Base-by-base conservation (phyloP, 23 tunicate genomes). In the Ascidia mentula region DNA sequence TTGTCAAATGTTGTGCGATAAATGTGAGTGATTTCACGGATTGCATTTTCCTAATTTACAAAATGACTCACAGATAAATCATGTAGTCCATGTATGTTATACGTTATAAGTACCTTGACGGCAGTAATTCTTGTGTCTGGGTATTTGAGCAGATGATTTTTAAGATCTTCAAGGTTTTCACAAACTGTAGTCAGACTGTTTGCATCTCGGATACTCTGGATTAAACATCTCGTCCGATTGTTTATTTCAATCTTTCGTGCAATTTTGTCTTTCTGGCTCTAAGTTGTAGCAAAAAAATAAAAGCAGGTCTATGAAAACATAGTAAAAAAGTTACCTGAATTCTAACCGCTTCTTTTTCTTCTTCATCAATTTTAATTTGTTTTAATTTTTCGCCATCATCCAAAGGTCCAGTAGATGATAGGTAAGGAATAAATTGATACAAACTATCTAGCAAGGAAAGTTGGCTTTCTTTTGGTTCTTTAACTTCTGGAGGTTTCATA, bases 71-170 rank as follows among this genome's bases (percentile, higher is more conserved):
- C 45, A 42, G 80, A 12, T 77, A 9, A 26, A 53, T 1, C 22
- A 42, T 15, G 15, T 9, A 34, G 33, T n/a, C n/a, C n/a, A n/a
- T n/a, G n/a, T n/a, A n/a, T 18, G 22, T 24, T 69, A 12, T 69
- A 24, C 30, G 13, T 24, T 17, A 69, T 69, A 12, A 20, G 17
- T 37, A 93, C 98, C 84, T 93, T 93, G 0, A 81, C 80, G 5
- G 98, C 98, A 40, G 98, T 84, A 36, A 93, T 93, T 40, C 98
- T 85, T 30, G 98, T 93, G 77, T 85, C 80, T 53, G 98, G 98
- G 65, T 84, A 93, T 22, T 83, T 79, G 20, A 93, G 69, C 30
- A 93, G 38, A 59, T 93, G 98, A 77, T 88, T 89, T 71, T 84
- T 88, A 31, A 93, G 80, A 22, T 88, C 85, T 31, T 79, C 87